These are phyloP conservation scores for Atethmia centrago DNA, from an alignment of 2,888 invertebrate species.

Conservation along the genomic window DNA sequence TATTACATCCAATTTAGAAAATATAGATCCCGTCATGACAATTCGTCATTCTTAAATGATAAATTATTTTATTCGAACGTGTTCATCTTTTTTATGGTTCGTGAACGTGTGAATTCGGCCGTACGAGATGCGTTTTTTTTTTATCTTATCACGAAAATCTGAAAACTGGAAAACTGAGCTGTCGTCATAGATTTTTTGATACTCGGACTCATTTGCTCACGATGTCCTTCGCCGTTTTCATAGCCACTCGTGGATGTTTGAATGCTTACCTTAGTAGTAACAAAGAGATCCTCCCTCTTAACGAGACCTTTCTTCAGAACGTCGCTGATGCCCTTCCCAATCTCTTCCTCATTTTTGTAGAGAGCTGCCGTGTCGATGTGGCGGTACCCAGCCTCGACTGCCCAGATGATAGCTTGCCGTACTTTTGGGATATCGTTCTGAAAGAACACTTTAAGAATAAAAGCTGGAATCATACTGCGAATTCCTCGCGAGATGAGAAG, in stretches of 20 bases:
- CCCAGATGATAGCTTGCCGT: conserved; percentile 73
- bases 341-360: conserved; percentile 81
- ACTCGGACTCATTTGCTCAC: neutral
- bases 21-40: neutral
- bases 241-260: neutral
- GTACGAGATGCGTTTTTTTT: too few species aligned
- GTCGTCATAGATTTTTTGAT: neutral
- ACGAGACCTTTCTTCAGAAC: conserved; percentile 86
- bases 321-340: conserved; percentile 88
- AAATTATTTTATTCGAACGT: neutral
- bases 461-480: neutral
- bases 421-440: conserved; percentile 74
- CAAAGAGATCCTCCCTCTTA: conserved; percentile 80
- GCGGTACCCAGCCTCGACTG: conserved; percentile 79
- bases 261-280: conserved; percentile 80
- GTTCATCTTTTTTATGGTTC: neutral
- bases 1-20: neutral
- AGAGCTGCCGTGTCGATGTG: conserved; percentile 82
- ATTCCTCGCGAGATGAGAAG: neutral
- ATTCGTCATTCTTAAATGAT: neutral
- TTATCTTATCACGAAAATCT: too few species aligned
- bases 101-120: too few species aligned
- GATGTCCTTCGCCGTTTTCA: neutral
- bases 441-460: conserved; percentile 27
- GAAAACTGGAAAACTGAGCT: too few species aligned